These are phyloP conservation scores for Entelurus aequoreus DNA, from an alignment of 2,113 vertebrate species.

Conservation along the genomic window DNA sequence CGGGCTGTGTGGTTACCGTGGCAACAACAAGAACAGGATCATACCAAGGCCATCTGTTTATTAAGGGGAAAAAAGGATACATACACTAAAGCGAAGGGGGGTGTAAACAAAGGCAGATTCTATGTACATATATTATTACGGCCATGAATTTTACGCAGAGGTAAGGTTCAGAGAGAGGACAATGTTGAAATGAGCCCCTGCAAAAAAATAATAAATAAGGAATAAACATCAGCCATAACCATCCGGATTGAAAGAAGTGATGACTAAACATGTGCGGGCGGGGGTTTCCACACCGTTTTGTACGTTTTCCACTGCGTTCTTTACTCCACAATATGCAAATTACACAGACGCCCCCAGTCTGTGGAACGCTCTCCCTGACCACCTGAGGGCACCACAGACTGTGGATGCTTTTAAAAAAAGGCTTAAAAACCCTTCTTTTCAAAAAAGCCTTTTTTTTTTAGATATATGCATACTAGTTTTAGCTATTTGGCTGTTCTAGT, in stretches of 20 bases:
- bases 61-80: slow-evolving; percentile 13
- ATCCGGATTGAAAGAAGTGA: background rate
- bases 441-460: too few relatives aligned
- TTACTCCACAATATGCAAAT: background rate
- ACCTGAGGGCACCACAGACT: too few relatives aligned
- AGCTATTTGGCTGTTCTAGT: too few relatives aligned
- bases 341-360: too few relatives aligned
- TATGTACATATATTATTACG: background rate
- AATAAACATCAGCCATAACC: too few relatives aligned
- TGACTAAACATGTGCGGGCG: background rate
- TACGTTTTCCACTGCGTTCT: too few relatives aligned
- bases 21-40: slow-evolving; percentile 51
- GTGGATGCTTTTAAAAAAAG: too few relatives aligned
- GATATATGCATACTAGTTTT: too few relatives aligned
- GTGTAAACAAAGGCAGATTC: slow-evolving; percentile 12
- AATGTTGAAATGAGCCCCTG: background rate
- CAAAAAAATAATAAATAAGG: too few relatives aligned
- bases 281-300: background rate
- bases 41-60: slow-evolving; percentile 51
- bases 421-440: too few relatives aligned
- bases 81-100: background rate
- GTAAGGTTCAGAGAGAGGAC: background rate
- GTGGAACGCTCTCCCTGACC: too few relatives aligned
- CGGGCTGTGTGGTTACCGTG: slow-evolving; percentile 54
- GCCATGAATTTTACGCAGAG: background rate